Evolutionary conservation across 2,888 invertebrate species (phyloP).

Genomic region (Drosophila phalerata): DNA sequence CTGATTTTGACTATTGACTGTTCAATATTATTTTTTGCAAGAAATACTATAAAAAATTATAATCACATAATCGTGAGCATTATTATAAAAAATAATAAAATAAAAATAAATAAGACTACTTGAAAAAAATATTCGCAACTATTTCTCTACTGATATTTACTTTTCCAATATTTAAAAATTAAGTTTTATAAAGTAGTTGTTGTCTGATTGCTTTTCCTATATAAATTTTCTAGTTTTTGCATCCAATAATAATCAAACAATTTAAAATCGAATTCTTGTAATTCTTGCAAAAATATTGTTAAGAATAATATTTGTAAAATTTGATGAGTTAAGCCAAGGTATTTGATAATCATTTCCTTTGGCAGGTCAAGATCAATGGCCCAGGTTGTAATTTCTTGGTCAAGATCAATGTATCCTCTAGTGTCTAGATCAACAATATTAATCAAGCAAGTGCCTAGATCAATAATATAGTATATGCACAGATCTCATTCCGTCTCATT

Average conservation of each 20-base stretch:
- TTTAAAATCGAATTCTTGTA: not conserved
- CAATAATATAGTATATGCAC: constrained; percentile 46
- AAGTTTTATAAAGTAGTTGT: too few relatives aligned
- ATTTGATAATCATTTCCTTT: not conserved
- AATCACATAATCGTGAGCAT: too few relatives aligned
- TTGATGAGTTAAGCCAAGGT: not conserved
- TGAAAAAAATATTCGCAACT: too few relatives aligned
- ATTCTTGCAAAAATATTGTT: not conserved
- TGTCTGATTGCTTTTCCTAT: not conserved
- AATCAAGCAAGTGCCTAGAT: constrained; percentile 51
- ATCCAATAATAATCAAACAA: too few relatives aligned
- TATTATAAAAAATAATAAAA: too few relatives aligned
- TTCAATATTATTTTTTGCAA: too few relatives aligned
- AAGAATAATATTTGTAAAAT: not conserved
- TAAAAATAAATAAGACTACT: too few relatives aligned
- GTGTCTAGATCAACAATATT: constrained; percentile 54
- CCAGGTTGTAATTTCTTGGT: not conserved
- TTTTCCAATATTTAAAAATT: too few relatives aligned
- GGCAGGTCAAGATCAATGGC: constrained; percentile 27
- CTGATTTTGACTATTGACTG: too few relatives aligned
- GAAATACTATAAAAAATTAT: too few relatives aligned
- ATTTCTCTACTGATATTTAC: not conserved
- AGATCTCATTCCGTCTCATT: constrained; percentile 30
- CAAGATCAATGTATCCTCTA: constrained; percentile 44
- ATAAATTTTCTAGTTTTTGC: not conserved